Evolutionary conservation across 2,797 vertebrate genomes (phyloP), one percentile per base, ranked within the genome.

Genomic region (Pyrocephalus nanus): DNA sequence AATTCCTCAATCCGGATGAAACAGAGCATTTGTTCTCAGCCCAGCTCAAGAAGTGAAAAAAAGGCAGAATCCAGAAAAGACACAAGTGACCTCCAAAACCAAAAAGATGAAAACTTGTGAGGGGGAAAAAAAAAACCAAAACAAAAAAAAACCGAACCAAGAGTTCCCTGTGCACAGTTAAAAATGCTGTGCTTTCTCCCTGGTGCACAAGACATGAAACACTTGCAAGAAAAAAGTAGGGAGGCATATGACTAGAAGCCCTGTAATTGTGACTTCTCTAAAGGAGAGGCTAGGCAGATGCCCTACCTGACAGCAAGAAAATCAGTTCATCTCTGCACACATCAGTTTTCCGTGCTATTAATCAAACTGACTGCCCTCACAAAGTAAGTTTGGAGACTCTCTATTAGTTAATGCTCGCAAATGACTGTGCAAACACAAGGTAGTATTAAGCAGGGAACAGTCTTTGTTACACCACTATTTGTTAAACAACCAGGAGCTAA

Each of bases 401-500:
- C 88, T 84, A 48, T 93, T 91, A 89, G 81, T 45, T 58, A 54
- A 86, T 69, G 74, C 55, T 88, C 19, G 2, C 86, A 96, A 96
- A 93, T 54, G 65, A 90, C 86, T 82, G 80, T 91, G 79, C 40
- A 90, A 95, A 95, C 73, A 88, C 84, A 85, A 61, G 51, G 79
- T 38, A 73, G 58, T 64, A 95, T 72, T 84, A 96, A 76, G 61
- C 71, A 88, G 69, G 76, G 91, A 93, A 86, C 58, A 22, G 79
- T 55, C 85, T 92, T 96, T 83, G 84, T 70, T 90, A 90, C 57
- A 32, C 83, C 47, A 32, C 65, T 92, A 62, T 76, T 86, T 92
- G 57, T 93, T 88, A 76, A 96, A 95, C 94, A 90, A 93, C 91
- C 92, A 95, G 94, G 50, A 96, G 95, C 88, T 90, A 92, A 91